Percentiles rank a stretch among this genome's conserved stretches.
These are phyloP conservation scores for Heliconius hermathena DNA, from an alignment of 1,140 invertebrate genomes.

Conservation along the genomic window DNA sequence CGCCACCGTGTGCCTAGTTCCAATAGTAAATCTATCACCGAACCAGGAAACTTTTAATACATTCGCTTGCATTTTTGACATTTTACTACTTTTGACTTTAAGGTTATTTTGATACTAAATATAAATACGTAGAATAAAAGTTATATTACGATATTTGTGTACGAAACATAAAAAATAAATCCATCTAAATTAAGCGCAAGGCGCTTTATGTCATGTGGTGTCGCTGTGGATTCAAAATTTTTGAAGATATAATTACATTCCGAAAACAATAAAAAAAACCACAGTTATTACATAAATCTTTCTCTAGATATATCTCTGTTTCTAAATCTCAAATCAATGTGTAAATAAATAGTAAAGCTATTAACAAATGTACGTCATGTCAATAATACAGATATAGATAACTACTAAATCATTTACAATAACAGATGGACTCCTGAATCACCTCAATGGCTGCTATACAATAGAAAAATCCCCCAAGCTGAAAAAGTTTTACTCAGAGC, in stretches of 20 bases:
- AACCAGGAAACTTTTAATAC: conserved; percentile 65
- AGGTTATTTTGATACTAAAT: conserved; percentile 44
- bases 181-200: too few relatives aligned
- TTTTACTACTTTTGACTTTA: conserved; percentile 49
- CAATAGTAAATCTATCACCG: conserved; percentile 53
- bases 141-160: not conserved
- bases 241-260: not conserved
- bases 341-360: too few relatives aligned
- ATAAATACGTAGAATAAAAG: not conserved
- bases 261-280: not conserved
- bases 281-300: not conserved
- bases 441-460: conserved; percentile 89
- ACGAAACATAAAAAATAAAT: not conserved
- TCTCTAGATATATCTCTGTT: too few relatives aligned
- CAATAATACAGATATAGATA: not conserved
- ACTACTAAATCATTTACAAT: not conserved
- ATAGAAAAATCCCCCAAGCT: conserved; percentile 86
- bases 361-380: too few relatives aligned
- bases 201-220: not conserved
- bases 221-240: not conserved
- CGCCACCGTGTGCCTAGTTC: conserved; percentile 47
- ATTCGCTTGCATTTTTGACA: conserved; percentile 51
- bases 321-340: too few relatives aligned
- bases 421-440: conserved; percentile 89
- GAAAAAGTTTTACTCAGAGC: conserved; percentile 85